phyloP scores from a whole-genome alignment of 2,888 invertebrate species.

The Achlya flavicornis region DNA sequence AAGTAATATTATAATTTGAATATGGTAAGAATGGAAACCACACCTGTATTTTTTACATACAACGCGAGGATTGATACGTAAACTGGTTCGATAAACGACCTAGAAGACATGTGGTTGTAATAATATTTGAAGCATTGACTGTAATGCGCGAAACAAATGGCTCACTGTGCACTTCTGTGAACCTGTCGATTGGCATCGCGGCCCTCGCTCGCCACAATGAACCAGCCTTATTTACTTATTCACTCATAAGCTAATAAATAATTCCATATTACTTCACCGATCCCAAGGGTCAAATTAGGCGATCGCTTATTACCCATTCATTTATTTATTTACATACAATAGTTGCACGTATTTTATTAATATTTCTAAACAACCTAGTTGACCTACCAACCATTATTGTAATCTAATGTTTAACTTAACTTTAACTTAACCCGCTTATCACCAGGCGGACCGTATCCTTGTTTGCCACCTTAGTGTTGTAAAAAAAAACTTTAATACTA shows the following conservation, averaged over 20 bases:
- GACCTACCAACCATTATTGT: constrained; percentile 1
- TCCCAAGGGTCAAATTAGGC: constrained; percentile 38
- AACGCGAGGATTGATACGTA: constrained; percentile 23
- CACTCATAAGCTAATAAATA: constrained; percentile 64
- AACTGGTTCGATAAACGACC: constrained; percentile 28
- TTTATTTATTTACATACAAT: constrained; percentile 57
- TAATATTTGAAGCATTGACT: constrained; percentile 76
- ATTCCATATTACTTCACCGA: constrained; percentile 48
- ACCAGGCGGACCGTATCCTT: too few species aligned
- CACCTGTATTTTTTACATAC: neutral
- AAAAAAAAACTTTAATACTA: too few species aligned
- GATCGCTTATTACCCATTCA: constrained; percentile 29
- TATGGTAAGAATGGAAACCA: too few species aligned
- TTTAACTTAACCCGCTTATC: too few species aligned
- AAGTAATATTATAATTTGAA: too few species aligned
- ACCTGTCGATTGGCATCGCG: constrained; percentile 65
- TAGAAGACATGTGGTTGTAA: constrained; percentile 68
- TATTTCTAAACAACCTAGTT: constrained; percentile 21
- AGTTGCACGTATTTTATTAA: constrained; percentile 43
- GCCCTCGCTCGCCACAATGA: constrained; percentile 37
- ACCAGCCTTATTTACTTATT: constrained; percentile 53
- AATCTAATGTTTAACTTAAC: neutral
- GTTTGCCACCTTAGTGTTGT: too few species aligned
- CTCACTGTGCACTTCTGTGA: constrained; percentile 77
- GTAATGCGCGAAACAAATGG: constrained; percentile 65